These are phyloP conservation scores for Heliconius cydno DNA, from an alignment of 2,888 invertebrate genomes.

Conservation along the genomic window DNA sequence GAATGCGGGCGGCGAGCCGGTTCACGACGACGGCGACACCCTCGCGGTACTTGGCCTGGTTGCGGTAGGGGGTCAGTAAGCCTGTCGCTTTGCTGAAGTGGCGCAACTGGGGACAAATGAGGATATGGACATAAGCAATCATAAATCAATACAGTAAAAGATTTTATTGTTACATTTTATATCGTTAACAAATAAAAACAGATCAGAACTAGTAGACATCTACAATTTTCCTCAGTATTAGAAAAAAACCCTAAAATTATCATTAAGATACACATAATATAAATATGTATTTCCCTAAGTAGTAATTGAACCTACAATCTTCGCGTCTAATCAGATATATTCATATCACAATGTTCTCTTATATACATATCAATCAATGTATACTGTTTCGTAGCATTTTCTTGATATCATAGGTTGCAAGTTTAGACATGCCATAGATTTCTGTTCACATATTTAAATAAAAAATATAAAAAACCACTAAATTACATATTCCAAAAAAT, in stretches of 20 bases:
- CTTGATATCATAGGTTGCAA: no score
- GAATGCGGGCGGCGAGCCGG: slow-evolving; percentile 86
- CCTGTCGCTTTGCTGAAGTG: slow-evolving; percentile 85
- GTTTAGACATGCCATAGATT: neutral
- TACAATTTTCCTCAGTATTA: neutral
- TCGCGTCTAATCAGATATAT: neutral
- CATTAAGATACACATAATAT: neutral
- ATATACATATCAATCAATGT: no score
- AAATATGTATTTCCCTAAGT: no score
- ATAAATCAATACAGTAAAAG: neutral
- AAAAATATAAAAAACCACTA: neutral
- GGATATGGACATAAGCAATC: neutral
- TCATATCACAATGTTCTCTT: neutral
- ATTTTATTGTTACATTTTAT: neutral
- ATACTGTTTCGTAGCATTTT: no score
- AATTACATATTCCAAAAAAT: neutral
- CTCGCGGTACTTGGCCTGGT: slow-evolving; percentile 84
- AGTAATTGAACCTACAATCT: neutral
- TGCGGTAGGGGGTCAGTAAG: slow-evolving; percentile 84
- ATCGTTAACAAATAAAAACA: neutral
- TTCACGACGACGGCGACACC: slow-evolving; percentile 75
- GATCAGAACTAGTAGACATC: neutral
- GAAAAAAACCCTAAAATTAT: neutral
- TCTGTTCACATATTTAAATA: neutral
- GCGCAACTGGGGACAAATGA: slow-evolving; percentile 68